Base-by-base conservation (phyloP, 1,140 invertebrate species). In the Zaprionus nigranus region DNA sequence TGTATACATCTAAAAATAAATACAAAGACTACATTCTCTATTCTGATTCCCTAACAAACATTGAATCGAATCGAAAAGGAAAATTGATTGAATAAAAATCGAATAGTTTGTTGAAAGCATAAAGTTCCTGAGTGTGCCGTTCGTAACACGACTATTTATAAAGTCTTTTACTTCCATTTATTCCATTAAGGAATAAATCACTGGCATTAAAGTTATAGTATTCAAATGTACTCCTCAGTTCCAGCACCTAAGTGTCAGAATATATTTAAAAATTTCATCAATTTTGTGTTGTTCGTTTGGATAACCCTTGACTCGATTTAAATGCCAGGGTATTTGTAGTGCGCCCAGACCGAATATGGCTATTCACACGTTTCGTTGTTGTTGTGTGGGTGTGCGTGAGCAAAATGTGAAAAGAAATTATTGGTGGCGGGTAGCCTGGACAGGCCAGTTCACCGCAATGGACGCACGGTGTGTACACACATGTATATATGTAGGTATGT, bases 341-440 rank as follows among this genome's bases (percentile, higher is more conserved):
- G 40, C n/a, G 40, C 6, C 2, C 5, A 43, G 15, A n/a, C 1
- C 15, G 7, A 43, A 46, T 46, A 46, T 17, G 46, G 49, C 13
- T 56, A 13, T 26, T 26, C 5, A 7, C 40, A 46, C 40, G n/a
- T 17, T 20, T 54, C 0, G 17, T 12, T 22, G 34, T n/a, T 36
- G 64, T 46, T 38, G 51, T 56, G 79, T 77, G 77, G 63, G 83
- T 86, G 79, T 79, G 77, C 66, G 83, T 86, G 83, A 79, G 66
- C 24, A 83, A 87, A 87, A 80, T 87, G 67, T 76, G 49, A 78
- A 86, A 86, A 75, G 75, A 72, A 78, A 78, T 63, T 64, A 65
- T 72, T 64, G 56, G 53, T 26, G 17, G 57, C n/a, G 53, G 54
- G 28, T 17, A 56, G 11, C 40, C 5, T n/a, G n/a, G n/a, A 9